Base-by-base conservation (phyloP, 2,888 invertebrate species). In the Drosophila eohydei region DNA sequence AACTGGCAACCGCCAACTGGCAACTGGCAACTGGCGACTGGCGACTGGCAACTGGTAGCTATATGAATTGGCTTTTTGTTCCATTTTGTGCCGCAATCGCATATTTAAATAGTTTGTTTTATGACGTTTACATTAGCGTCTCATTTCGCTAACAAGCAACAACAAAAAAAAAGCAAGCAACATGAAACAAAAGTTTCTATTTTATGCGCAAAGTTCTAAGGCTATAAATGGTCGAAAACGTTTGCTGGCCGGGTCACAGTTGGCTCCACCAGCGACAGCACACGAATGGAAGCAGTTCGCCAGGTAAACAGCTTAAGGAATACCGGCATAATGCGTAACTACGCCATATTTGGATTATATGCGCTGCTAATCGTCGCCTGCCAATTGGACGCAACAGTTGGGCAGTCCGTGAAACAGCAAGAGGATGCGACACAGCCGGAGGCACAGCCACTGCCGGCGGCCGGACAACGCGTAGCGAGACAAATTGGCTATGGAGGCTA, bases 111-210 rank as follows among this genome's bases (percentile, higher is more conserved):
- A 87, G 90, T 90, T 86, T 87, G 81, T 81, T 90, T 86, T 87
- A 90, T 81, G 88, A 84, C 87, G 69, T 87, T 90, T 89, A 89
- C 90, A 90, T 90, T 90, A 90, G 90, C 86, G 89, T 89, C 88
- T 89, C 78, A 90, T 90, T 87, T 89, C 68, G 90, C 79, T 81
- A 86, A 90, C 87, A 89, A 86, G 90, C 74, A 44, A 12, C 30
- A n/a, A 41, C 6, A 12, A 16, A 4, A 14, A 48, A n/a, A 16
- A 30, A 48, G 3, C 32, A 30, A 36, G 44, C 54, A 63, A 59
- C 48, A 54, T 34, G 65, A 80, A 88, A 85, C 84, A 85, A 87
- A 87, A 90, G 86, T 90, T 87, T 90, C 81, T 79, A 81, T 87
- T 90, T 86, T 77, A 86, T 90, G 85, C 79, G 43, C 70, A 89